Evolutionary conservation across 2,888 invertebrate genomes (phyloP), one percentile per base, ranked within the genome.

Genomic region (Drosophila phalerata): DNA sequence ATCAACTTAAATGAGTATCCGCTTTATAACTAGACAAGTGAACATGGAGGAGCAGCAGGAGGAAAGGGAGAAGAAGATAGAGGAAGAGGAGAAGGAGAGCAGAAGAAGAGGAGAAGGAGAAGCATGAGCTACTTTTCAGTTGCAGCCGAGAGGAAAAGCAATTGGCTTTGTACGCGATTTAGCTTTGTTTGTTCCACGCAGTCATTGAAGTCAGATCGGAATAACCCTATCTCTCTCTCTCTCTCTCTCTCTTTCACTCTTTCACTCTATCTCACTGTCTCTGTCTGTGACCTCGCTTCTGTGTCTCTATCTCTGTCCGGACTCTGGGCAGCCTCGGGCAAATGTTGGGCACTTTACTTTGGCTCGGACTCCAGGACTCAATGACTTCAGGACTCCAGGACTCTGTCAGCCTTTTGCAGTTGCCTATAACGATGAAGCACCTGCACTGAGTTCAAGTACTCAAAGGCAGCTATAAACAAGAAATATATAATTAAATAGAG

Each of bases 1-100:
- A 86, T 86, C 88, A 89, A 89, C 85, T 86, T 86, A 86, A 86
- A 86, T 89, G 85, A 86, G 85, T 87, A 86, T 89, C 85, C 89
- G 90, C 81, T 82, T 88, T 73, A 70, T 88, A 83, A 77, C 87
- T 83, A 65, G 57, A 73, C 69, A 84, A 84, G 77, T 77, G 79
- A 66, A 67, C 55, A 43, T 55, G 19, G 40, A 34, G 38, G 19
- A 28, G 38, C 6, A 30, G 45, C 28, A 19, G 32, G 11, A 9
- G 9, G 17, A 11, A 10, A 15, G 1, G 13, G 10, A 42, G 25
- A 28, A 19, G 2, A 1, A 25, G 34, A n/a, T n/a, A n/a, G n/a
- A n/a, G n/a, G n/a, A 3, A 13, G 10, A 42, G 25, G 34, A 19
- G 2, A 1, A 25, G 34, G 15, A 13, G 13, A n/a, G n/a, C n/a